Evolutionary conservation across 2,888 invertebrate genomes (phyloP).

Genomic region (Dastarcus helophoroides): DNA sequence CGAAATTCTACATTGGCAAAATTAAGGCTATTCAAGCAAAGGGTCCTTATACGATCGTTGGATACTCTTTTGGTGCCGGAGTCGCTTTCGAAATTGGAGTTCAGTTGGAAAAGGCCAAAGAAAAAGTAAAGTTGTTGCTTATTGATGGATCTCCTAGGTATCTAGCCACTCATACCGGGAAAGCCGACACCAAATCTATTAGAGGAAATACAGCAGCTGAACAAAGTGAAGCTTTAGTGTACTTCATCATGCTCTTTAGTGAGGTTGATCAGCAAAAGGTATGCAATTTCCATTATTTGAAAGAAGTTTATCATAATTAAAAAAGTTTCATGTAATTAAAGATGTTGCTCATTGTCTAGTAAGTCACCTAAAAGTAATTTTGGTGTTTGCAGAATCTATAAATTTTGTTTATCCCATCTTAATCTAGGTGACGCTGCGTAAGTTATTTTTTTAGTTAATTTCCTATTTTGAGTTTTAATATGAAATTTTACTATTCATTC

Average conservation of each 20-base stretch:
- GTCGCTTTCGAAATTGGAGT: conserved; percentile 92
- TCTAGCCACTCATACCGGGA: conserved; percentile 64
- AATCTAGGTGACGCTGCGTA: too few species aligned
- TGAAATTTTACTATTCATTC: too few species aligned
- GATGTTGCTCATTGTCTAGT: too few species aligned
- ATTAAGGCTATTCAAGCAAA: conserved; percentile 63
- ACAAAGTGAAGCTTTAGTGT: conserved; percentile 65
- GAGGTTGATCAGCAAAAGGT: conserved; percentile 65
- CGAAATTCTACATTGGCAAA: conserved; percentile 58
- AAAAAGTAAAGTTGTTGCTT: conserved; percentile 55
- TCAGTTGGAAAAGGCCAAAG: conserved; percentile 57
- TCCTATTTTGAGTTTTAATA: too few species aligned
- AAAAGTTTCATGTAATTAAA: too few species aligned
- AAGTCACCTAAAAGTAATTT: too few species aligned
- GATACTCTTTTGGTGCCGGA: conserved; percentile 92
- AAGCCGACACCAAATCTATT: conserved; percentile 46
- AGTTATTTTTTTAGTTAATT: too few species aligned
- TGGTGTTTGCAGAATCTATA: too few species aligned
- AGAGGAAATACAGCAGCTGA: conserved; percentile 46
- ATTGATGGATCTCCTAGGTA: conserved; percentile 86
- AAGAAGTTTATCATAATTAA: too few species aligned
- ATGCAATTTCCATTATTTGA: conserved; percentile 20
- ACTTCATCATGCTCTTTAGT: conserved; percentile 70
- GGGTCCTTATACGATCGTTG: conserved; percentile 81
- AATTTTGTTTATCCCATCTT: too few species aligned